Evolutionary conservation across 2,888 invertebrate genomes (phyloP).

Genomic region (Toxonevra muliebris): DNA sequence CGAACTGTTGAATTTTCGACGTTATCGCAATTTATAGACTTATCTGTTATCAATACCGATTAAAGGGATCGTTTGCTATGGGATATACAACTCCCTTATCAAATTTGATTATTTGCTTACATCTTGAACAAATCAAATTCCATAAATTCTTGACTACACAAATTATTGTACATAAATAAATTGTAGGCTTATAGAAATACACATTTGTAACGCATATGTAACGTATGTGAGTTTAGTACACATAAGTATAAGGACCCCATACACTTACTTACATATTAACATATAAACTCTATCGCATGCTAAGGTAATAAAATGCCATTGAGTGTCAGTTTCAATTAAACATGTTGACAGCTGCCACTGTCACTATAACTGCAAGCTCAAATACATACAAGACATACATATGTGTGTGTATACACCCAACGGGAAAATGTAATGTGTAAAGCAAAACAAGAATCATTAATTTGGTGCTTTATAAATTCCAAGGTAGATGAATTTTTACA

Average conservation of each 20-base stretch:
- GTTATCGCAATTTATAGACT: too few species aligned
- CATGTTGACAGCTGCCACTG: conserved; percentile 55
- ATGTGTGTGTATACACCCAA: conserved; percentile 27
- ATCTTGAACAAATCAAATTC: too few species aligned
- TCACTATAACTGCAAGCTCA: conserved; percentile 19
- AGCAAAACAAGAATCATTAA: not conserved
- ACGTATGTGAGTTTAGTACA: not conserved
- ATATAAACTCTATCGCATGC: conserved; percentile 33
- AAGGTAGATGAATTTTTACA: too few species aligned
- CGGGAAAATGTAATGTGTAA: not conserved
- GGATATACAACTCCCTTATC: too few species aligned
- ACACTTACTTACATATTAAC: not conserved
- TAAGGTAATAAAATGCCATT: conserved; percentile 57
- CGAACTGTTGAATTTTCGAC: too few species aligned
- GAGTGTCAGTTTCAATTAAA: conserved; percentile 62
- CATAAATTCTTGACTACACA: too few species aligned
- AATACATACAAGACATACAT: conserved; percentile 9
- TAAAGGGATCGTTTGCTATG: too few species aligned
- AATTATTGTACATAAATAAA: not conserved
- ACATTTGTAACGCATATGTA: not conserved
- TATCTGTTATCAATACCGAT: too few species aligned
- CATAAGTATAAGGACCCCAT: too few species aligned
- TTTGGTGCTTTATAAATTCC: too few species aligned
- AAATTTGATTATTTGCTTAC: too few species aligned
- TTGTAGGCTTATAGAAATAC: too few species aligned